Conservation (phyloP, 2,113 vertebrate genomes). For the Lepus americanus region DNA sequence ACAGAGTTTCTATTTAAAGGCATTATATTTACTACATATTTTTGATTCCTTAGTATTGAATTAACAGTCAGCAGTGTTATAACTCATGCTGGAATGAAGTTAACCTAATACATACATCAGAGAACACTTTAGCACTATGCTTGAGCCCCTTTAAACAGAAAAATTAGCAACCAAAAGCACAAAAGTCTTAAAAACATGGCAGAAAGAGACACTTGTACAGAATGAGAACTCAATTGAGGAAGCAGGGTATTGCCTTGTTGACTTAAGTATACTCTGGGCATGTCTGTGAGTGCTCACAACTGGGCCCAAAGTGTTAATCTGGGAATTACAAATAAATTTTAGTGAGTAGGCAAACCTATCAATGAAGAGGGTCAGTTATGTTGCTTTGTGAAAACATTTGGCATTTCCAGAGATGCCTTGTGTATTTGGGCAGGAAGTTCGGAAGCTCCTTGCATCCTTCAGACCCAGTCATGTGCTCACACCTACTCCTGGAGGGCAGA, state of each 20-base stretch:
- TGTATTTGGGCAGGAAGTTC: background rate
- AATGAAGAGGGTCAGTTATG: background rate
- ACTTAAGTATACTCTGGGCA: background rate
- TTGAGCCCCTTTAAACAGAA: background rate
- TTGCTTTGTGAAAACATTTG: background rate
- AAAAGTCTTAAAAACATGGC: background rate
- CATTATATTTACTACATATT: background rate
- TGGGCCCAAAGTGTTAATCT: background rate
- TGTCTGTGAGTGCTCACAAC: background rate
- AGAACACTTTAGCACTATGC: background rate
- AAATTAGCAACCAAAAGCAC: background rate
- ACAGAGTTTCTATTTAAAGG: background rate
- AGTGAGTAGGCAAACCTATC: constrained; percentile 17
- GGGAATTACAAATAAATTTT: background rate
- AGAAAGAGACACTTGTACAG: background rate
- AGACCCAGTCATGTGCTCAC: background rate
- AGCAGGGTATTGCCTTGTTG: background rate
- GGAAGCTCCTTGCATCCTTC: background rate
- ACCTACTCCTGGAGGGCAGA: background rate
- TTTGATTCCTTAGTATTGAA: background rate
- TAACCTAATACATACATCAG: background rate
- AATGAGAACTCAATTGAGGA: background rate
- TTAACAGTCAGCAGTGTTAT: background rate
- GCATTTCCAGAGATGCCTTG: background rate
- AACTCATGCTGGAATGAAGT: background rate